Percentiles rank a stretch among this genome's conserved stretches.
Evolutionary conservation across 2,113 vertebrate genomes (phyloP).

Genomic region (Microcebus ravelobensis): DNA sequence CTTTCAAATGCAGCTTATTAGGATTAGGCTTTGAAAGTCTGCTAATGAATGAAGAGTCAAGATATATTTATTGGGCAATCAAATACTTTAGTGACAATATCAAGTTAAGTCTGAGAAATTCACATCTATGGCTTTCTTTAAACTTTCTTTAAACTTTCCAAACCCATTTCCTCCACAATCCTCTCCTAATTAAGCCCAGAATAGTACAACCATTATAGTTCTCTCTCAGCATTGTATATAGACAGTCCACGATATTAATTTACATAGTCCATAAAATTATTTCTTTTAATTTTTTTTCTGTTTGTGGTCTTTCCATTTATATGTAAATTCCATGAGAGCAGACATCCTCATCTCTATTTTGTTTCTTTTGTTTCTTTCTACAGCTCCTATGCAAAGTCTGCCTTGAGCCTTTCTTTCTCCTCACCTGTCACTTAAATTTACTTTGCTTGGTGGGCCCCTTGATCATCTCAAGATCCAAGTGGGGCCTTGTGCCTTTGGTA

Average conservation of each 20-base stretch:
- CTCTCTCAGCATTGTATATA: neutral
- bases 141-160: too few relatives aligned
- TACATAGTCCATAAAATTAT: neutral
- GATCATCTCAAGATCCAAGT: neutral
- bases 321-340: neutral
- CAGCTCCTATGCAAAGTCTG: neutral
- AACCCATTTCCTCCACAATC: neutral
- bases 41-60: neutral
- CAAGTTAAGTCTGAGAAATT: slow-evolving; percentile 4
- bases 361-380: neutral
- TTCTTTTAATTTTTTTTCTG: neutral
- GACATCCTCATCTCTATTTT: neutral
- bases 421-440: neutral
- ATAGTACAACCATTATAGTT: neutral
- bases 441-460: neutral
- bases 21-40: slow-evolving; percentile 47
- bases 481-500: neutral
- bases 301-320: neutral
- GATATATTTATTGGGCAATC: slow-evolving; percentile 42
- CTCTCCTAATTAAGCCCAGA: neutral
- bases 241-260: neutral
- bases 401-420: neutral
- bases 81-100: slow-evolving; percentile 37
- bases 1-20: slow-evolving; percentile 54
- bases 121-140: neutral